These are phyloP conservation scores for Psittacus erithacus DNA, from an alignment of 2,113 vertebrate genomes.

Conservation along the genomic window DNA sequence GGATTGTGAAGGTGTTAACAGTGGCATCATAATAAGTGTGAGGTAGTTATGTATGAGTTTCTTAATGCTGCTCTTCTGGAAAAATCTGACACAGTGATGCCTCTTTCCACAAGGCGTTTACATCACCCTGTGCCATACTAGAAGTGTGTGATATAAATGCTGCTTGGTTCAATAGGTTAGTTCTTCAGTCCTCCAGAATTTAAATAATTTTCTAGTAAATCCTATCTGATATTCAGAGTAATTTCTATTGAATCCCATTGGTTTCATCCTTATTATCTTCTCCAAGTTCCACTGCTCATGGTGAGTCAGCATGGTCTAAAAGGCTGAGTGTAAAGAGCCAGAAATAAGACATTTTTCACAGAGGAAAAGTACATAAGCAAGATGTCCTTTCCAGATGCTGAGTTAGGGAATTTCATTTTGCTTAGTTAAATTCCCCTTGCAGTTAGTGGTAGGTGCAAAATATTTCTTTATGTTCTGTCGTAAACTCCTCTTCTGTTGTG, in stretches of 20 bases:
- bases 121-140: not conserved
- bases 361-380: conserved; percentile 39
- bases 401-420: not conserved
- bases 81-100: not conserved
- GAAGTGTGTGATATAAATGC: not conserved
- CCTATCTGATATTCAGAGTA: not conserved
- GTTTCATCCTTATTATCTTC: conserved; percentile 10
- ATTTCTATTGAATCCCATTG: conserved; percentile 12
- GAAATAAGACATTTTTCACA: conserved; percentile 53
- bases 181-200: conserved; percentile 21
- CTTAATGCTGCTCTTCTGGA: not conserved
- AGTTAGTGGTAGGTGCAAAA: conserved; percentile 8
- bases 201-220: conserved; percentile 37
- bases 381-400: conserved; percentile 60
- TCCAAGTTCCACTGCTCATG: conserved; percentile 21
- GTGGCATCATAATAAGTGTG: not conserved
- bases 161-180: conserved; percentile 23
- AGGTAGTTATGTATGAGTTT: not conserved
- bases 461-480: conserved; percentile 40
- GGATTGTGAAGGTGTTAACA: not conserved
- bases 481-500: conserved; percentile 13
- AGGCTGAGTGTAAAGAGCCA: not conserved
- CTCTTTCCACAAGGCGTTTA: not conserved
- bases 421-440: conserved; percentile 28
- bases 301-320: conserved; percentile 46